Base-by-base conservation (phyloP, 1,140 invertebrate species). In the Drosophila rufa region DNA sequence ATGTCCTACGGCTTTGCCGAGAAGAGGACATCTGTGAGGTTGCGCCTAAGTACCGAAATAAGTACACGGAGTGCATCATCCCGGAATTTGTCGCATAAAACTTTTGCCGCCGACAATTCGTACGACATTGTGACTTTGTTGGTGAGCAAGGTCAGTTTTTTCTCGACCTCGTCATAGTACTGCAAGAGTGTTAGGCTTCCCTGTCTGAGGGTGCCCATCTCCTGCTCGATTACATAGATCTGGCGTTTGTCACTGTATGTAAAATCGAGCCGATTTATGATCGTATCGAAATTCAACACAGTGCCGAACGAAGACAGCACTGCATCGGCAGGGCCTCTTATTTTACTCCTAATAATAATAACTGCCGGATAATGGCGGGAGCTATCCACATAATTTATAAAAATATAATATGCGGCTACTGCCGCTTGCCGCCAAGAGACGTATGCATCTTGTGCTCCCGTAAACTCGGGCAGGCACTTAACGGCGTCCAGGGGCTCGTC, bases 221-320 rank as follows among this genome's bases (percentile, higher is more conserved):
- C 30, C 30, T 30, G 30, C 8, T 30, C 30, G 8, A 30, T 30
- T 7, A 30, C 30, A 2, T 30, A 7, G 6, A 30, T 30, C 8
- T 7, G 30, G 6, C 30, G 14, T 3, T 80, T 78, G 50, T 75
- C 70, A 19, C 48, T 33, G 42, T 71, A 75, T n/a, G 62, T 71
- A 40, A 65, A 76, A 25, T 82, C 64, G 2, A 82, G 50, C 3
- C 67, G 25, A 36, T n/a, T 42, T 46, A 70, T 69, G 22, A 78
- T 78, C 9, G 79, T 65, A 4, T 74, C 57, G 25, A 79, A 73
- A 62, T 79, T 79, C 8, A 82, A 46, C 8, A 73, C 55, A 9
- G 67, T 81, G 7, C 48, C 57, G 11, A 70, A 80, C n/a, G 56
- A 76, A 3, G 73, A 36, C 8, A 80, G 27, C 9, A 67, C 58